phyloP scores from a whole-genome alignment of 2,888 invertebrate species.

The Phoenoteleia sp. region DNA sequence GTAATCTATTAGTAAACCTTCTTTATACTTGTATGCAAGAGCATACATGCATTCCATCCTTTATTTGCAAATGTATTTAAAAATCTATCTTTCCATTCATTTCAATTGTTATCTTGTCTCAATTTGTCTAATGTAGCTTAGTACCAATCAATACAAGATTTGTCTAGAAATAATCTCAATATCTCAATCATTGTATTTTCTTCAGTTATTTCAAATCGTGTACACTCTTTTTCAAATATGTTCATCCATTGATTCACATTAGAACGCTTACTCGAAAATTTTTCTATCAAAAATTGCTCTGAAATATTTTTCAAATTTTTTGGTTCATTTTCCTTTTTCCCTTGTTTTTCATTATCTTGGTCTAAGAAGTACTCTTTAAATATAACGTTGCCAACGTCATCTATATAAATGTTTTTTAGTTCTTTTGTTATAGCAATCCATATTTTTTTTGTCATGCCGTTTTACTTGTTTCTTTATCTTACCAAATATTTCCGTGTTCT shows the following conservation, averaged over 20 bases:
- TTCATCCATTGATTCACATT: conserved; percentile 74
- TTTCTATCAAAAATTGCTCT: conserved; percentile 74
- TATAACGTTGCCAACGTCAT: conserved; percentile 72
- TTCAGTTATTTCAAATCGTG: conserved; percentile 68
- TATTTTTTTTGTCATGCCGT: conserved; percentile 70
- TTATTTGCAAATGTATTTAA: conserved; percentile 58
- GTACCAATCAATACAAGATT: conserved; percentile 74
- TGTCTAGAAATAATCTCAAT: conserved; percentile 72
- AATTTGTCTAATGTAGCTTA: conserved; percentile 48
- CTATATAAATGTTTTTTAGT: conserved; percentile 56
- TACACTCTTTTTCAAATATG: conserved; percentile 75
- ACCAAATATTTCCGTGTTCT: conserved; percentile 49
- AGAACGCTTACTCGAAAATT: conserved; percentile 69
- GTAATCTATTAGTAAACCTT: conserved; percentile 67
- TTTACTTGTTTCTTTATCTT: conserved; percentile 72
- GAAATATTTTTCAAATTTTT: no score
- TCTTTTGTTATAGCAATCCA: conserved; percentile 69
- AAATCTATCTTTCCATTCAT: conserved; percentile 50
- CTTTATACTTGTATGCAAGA: conserved; percentile 55
- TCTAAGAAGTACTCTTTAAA: conserved; percentile 51
- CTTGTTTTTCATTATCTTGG: neutral
- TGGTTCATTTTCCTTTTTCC: conserved; percentile 38
- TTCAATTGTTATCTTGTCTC: conserved; percentile 36
- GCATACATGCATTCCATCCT: conserved; percentile 69
- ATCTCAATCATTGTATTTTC: conserved; percentile 74